Evolutionary conservation across 1,140 invertebrate species (phyloP), one percentile per base, ranked within the genome.

Genomic region (Plodia interpunctella): DNA sequence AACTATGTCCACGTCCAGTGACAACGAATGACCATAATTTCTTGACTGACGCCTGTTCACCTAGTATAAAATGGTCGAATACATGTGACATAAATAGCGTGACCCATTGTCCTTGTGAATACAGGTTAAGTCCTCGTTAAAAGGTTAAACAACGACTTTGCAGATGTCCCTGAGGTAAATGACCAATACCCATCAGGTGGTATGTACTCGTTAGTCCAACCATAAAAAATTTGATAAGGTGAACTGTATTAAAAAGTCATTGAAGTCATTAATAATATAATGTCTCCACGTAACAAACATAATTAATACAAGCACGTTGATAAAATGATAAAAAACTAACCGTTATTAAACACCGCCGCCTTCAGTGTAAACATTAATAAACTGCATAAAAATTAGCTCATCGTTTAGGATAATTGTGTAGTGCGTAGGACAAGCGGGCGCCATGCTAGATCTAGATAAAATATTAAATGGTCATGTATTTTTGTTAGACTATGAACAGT

Each of bases 321-420:
- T 44, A 6, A 15, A 15, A n/a, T 15, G 38, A 44, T 44, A 44
- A 44, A 44, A 44, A n/a, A 44, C 15, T 44, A 15, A 44, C 38
- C 38, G 38, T 44, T 44, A 44, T 44, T 44, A 44, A 44, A 44
- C 38, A 44, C 6, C 11, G 30, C 38, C 38, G 38, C 38, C 15
- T 44, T 44, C 1, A 44, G 38, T 44, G 38, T 44, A 44, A 44
- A 44, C 38, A 44, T 44, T 44, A 10, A 15, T 44, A 15, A 15
- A 44, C 13, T n/a, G 38, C 38, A 44, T 44, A 44, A 44, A 44
- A 5, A 44, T 44, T 44, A 44, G 38, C 38, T 1, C 15, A 44
- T 44, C 38, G 38, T 15, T 44, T 44, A 44, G 38, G 38, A 44
- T 44, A 44, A 44, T 15, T 44, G 38, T 44, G 38, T 44, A 44